phyloP scores from a whole-genome alignment of 2,113 vertebrate genomes.

The Elanoides forficatus region DNA sequence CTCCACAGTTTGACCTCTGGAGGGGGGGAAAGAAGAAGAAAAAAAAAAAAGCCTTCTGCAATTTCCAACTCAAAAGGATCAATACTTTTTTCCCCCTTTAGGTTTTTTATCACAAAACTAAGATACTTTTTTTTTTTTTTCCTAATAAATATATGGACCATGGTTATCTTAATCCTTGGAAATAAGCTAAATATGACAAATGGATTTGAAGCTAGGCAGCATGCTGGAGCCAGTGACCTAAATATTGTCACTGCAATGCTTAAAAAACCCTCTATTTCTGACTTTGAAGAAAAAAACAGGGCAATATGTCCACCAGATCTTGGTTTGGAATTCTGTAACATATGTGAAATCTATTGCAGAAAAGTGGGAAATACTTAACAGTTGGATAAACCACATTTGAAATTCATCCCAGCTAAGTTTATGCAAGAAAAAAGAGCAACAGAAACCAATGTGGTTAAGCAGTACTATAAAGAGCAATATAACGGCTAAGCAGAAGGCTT shows the following conservation, averaged over 20 bases:
- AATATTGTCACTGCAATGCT: slow-evolving; percentile 20
- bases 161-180: neutral
- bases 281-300: slow-evolving; percentile 45
- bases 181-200: slow-evolving; percentile 30
- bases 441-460: slow-evolving; percentile 67
- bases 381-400: slow-evolving; percentile 80
- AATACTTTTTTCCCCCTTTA: neutral
- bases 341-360: slow-evolving; percentile 77
- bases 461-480: slow-evolving; percentile 71
- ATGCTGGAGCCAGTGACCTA: slow-evolving; percentile 14
- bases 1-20: neutral
- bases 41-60: neutral
- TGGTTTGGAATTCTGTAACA: slow-evolving; percentile 75
- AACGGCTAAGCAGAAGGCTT: slow-evolving; percentile 75
- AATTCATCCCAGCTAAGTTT: slow-evolving; percentile 76
- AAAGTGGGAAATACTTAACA: slow-evolving; percentile 77
- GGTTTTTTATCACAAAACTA: neutral
- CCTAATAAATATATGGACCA: neutral
- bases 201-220: neutral
- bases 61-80: neutral
- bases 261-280: slow-evolving; percentile 27
- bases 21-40: too few relatives aligned
- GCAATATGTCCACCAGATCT: slow-evolving; percentile 69
- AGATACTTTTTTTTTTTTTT: neutral
- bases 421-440: slow-evolving; percentile 78